These are phyloP conservation scores for Philhelius pedissequus DNA, from an alignment of 2,888 invertebrate genomes.

Conservation along the genomic window DNA sequence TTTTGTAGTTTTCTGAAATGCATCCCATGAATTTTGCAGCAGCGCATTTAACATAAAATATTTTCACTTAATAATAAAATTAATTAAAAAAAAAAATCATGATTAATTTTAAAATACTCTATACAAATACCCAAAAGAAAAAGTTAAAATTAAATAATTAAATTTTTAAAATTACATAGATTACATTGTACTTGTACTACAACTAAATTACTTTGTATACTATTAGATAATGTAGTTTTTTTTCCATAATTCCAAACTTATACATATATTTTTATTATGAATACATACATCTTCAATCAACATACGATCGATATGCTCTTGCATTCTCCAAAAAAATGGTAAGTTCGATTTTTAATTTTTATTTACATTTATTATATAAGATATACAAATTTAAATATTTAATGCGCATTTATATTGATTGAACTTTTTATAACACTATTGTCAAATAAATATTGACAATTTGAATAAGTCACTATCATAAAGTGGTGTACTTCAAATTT, in stretches of 20 bases:
- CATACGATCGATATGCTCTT: conserved; percentile 33
- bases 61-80: conserved; percentile 22
- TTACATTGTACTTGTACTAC: background rate
- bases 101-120: background rate
- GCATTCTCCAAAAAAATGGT: conserved; percentile 39
- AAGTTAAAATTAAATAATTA: background rate
- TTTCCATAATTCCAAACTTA: background rate
- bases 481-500: too few relatives aligned
- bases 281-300: conserved; percentile 49
- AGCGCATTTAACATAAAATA: conserved; percentile 47
- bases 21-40: conserved; percentile 36
- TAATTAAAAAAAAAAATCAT: background rate
- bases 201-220: conserved; percentile 23
- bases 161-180: background rate
- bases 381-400: too few relatives aligned
- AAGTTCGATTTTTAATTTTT: conserved; percentile 30
- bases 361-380: background rate
- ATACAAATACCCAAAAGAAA: background rate
- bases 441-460: too few relatives aligned
- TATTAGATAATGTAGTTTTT: conserved; percentile 16
- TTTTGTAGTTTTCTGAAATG: conserved; percentile 20
- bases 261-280: conserved; percentile 8
- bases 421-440: too few relatives aligned
- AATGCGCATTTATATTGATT: too few relatives aligned
- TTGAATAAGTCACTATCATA: too few relatives aligned